Percentiles rank a stretch among this genome's conserved stretches.
Evolutionary conservation across 2,113 vertebrate species (phyloP).

Genomic region (Trogon melanurus): DNA sequence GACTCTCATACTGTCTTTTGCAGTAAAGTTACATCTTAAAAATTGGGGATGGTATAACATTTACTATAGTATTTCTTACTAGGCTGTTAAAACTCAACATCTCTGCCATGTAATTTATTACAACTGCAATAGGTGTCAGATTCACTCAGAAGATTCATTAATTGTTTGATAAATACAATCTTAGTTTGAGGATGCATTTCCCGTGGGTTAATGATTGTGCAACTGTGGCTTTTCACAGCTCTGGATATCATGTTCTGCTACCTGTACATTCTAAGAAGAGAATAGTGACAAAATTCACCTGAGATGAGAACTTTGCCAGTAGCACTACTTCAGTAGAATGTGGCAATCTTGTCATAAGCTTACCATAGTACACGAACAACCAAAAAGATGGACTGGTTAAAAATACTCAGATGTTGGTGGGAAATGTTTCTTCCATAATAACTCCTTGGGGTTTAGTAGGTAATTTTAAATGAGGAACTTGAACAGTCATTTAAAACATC

Average conservation of each 20-base stretch:
- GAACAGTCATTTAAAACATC: neutral
- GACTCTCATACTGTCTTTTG: neutral
- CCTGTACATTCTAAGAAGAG: neutral
- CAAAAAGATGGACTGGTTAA: constrained; percentile 58
- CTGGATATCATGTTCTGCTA: neutral
- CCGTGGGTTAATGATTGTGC: neutral
- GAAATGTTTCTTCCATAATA: constrained; percentile 22
- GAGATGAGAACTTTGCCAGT: neutral
- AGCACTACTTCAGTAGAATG: neutral
- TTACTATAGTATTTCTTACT: neutral
- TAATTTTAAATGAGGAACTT: constrained; percentile 52
- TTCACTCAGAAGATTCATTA: neutral
- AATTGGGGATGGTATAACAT: neutral
- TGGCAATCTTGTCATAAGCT: neutral
- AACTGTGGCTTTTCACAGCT: neutral
- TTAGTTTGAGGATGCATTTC: neutral
- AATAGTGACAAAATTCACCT: neutral
- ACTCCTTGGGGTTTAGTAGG: constrained; percentile 24
- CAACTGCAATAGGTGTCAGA: neutral
- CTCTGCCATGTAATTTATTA: neutral
- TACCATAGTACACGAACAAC: neutral
- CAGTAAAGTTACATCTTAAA: neutral
- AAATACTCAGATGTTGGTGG: constrained; percentile 7
- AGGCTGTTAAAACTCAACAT: neutral
- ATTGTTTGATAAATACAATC: neutral